phyloP scores from a whole-genome alignment of 1,140 invertebrate genomes.

The Platyscapa corneri region DNA sequence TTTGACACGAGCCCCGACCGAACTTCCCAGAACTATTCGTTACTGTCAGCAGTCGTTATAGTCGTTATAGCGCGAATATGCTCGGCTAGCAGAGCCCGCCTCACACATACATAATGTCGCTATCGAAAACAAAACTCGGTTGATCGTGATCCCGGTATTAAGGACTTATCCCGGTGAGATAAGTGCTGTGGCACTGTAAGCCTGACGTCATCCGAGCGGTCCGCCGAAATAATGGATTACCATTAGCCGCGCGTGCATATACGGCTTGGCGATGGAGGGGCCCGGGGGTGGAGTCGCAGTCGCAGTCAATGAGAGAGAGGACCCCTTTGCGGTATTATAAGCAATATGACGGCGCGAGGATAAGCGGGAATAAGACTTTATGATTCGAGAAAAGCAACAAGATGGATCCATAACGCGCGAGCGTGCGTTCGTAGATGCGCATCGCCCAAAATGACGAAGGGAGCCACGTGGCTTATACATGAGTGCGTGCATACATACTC shows the following conservation, averaged over 20 bases:
- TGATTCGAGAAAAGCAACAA: slow-evolving; percentile 55
- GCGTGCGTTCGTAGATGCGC: too few relatives aligned
- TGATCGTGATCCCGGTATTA: slow-evolving; percentile 58
- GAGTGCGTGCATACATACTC: too few relatives aligned
- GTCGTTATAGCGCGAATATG: not conserved
- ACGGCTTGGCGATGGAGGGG: too few relatives aligned
- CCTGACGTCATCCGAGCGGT: slow-evolving; percentile 24
- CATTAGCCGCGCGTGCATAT: slow-evolving; percentile 41
- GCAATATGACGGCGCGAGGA: slow-evolving; percentile 57
- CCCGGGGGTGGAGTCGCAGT: too few relatives aligned
- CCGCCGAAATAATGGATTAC: slow-evolving; percentile 65
- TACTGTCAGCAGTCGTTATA: slow-evolving; percentile 16
- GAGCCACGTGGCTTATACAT: too few relatives aligned
- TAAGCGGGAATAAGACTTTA: slow-evolving; percentile 66
- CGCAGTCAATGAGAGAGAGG: slow-evolving; percentile 53
- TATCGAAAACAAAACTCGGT: slow-evolving; percentile 40
- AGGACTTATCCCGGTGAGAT: slow-evolving; percentile 53
- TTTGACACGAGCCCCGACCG: not conserved
- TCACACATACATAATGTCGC: not conserved
- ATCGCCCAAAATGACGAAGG: too few relatives aligned
- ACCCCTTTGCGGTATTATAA: slow-evolving; percentile 54
- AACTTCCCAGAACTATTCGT: slow-evolving; percentile 1
- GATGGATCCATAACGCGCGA: slow-evolving; percentile 35
- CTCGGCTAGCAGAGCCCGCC: not conserved
- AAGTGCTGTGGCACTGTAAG: not conserved